Conservation (phyloP, 2,113 vertebrate genomes). For the Uropsilus gracilis region DNA sequence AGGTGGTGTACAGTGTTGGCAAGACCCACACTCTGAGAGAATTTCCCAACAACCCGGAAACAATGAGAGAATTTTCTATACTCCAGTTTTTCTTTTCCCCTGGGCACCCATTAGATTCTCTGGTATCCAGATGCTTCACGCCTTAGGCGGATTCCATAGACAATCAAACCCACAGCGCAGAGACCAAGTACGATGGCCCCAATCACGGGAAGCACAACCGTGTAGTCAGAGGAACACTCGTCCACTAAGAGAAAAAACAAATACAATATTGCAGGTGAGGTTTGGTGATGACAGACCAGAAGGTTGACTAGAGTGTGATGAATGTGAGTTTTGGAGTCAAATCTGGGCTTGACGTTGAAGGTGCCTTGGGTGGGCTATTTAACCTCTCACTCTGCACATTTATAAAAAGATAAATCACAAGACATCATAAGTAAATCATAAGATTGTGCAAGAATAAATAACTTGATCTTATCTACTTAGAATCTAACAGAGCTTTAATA, state of each 20-base stretch:
- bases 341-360: not conserved
- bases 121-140: constrained; percentile 73
- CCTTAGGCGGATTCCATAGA: constrained; percentile 65
- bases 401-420: not conserved
- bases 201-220: constrained; percentile 46
- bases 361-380: not conserved
- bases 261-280: not conserved
- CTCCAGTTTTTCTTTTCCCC: not conserved
- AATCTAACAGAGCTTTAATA: not conserved
- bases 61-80: not conserved
- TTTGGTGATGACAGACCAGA: not conserved
- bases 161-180: constrained; percentile 57
- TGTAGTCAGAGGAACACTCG: constrained; percentile 70
- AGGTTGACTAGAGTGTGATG: not conserved
- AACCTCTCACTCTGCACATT: not conserved
- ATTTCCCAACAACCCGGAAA: not conserved
- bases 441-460: not conserved
- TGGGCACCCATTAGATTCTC: constrained; percentile 60
- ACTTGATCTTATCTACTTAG: not conserved
- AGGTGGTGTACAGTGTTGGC: not conserved
- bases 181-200: constrained; percentile 51
- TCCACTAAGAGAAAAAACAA: constrained; percentile 59
- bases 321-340: not conserved
- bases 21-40: not conserved
- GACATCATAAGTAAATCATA: not conserved